Conservation (phyloP, 2,797 vertebrate genomes). For the Ceryle rudis region DNA sequence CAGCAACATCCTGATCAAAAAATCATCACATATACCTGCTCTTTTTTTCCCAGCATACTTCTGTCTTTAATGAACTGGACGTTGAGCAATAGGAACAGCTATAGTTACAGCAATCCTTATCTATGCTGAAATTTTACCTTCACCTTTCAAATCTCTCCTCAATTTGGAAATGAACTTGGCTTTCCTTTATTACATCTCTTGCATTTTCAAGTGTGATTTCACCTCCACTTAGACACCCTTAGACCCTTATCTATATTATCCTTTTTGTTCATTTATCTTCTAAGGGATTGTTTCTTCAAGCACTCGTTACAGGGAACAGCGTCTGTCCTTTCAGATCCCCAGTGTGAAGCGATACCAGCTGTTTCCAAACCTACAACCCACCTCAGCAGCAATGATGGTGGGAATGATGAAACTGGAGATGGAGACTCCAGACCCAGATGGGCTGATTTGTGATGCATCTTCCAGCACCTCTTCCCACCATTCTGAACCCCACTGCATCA, state of each 20-base stretch:
- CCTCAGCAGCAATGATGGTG: background rate
- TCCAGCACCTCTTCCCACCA: background rate
- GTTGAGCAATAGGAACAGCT: background rate
- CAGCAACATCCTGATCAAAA: background rate
- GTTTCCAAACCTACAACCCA: background rate
- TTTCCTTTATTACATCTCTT: background rate
- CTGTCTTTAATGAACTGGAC: background rate
- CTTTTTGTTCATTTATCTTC: background rate
- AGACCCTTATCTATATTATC: background rate
- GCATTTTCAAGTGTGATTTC: background rate
- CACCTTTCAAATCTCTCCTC: background rate
- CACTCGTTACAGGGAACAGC: background rate
- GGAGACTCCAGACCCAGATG: background rate
- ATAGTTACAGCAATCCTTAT: background rate
- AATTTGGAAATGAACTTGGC: background rate
- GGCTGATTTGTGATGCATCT: background rate
- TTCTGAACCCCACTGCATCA: rapidly evolving
- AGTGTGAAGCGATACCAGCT: background rate
- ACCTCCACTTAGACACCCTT: background rate
- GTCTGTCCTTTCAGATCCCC: background rate
- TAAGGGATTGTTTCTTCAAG: background rate
- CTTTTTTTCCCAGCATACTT: background rate
- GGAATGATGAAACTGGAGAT: background rate
- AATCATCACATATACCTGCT: background rate
- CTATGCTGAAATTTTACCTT: background rate